phyloP scores from a whole-genome alignment of 2,797 vertebrate genomes.

The Urophycis tenuis region DNA sequence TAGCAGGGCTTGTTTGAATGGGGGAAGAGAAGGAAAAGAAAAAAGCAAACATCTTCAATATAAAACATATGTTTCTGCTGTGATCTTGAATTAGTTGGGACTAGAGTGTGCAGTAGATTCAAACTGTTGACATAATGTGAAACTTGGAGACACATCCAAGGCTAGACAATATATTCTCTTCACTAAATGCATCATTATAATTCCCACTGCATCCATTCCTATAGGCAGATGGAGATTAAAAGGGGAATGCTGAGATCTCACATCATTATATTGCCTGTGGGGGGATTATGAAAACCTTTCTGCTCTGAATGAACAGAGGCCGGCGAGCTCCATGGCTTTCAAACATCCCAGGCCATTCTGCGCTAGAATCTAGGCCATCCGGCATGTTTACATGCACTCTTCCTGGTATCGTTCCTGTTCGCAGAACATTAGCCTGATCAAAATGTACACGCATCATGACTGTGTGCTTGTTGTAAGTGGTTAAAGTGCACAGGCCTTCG shows the following conservation, averaged over 20 bases:
- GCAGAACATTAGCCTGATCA: conserved; percentile 18
- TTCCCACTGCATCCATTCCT: conserved; percentile 45
- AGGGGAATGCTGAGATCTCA: conserved; percentile 46
- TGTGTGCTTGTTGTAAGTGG: background rate
- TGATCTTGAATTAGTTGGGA: background rate
- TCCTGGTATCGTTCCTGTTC: conserved; percentile 6
- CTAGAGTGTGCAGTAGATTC: background rate
- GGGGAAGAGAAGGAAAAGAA: background rate
- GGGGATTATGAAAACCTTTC: conserved; percentile 52
- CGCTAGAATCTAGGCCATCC: conserved; percentile 34
- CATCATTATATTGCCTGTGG: conserved; percentile 33
- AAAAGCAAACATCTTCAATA: background rate
- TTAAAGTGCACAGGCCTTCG: background rate
- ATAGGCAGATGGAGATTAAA: conserved; percentile 46
- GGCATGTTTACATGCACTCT: conserved; percentile 17
- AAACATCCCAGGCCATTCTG: conserved; percentile 24
- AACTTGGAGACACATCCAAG: background rate
- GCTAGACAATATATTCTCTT: conserved; percentile 13
- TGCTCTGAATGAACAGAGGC: conserved; percentile 44
- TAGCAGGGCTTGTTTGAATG: conserved; percentile 6
- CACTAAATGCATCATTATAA: conserved; percentile 41
- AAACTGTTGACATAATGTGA: background rate
- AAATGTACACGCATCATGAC: conserved; percentile 37
- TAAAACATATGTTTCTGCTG: background rate
- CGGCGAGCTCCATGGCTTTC: conserved; percentile 32